These are phyloP conservation scores for Hirtodrosophila cameraria DNA, from an alignment of 2,888 invertebrate genomes.

Conservation along the genomic window DNA sequence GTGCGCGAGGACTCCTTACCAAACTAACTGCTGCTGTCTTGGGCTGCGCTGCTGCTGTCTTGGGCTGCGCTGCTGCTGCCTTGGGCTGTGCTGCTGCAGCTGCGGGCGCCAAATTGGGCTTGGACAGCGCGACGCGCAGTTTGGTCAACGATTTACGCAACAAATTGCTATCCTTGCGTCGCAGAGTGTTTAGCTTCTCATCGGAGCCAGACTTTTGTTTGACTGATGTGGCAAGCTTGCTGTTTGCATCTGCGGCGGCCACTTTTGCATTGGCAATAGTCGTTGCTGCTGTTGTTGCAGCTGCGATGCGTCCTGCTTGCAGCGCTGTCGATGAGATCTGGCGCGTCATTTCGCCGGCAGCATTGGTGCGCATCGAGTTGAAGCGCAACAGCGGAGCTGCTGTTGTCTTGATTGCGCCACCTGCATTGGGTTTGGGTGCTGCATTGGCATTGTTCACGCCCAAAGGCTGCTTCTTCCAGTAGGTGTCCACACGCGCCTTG, in stretches of 20 bases:
- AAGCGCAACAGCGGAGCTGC: slow-evolving; percentile 63
- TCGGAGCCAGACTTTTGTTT: slow-evolving; percentile 42
- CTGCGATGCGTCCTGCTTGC: slow-evolving; percentile 13
- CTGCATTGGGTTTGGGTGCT: background rate
- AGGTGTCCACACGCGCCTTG: slow-evolving; percentile 83
- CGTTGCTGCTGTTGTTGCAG: slow-evolving; percentile 41
- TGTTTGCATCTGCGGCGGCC: slow-evolving; percentile 40
- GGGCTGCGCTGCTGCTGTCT: slow-evolving; percentile 23
- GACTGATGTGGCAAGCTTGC: slow-evolving; percentile 25
- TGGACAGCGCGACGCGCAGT: slow-evolving; percentile 76
- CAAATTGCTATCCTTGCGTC: slow-evolving; percentile 83
- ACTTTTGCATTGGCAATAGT: slow-evolving; percentile 77
- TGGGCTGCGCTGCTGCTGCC: too few species aligned
- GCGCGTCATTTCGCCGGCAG: slow-evolving; percentile 34
- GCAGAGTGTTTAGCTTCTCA: slow-evolving; percentile 60
- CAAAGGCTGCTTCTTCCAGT: slow-evolving; percentile 80
- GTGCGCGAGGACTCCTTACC: background rate
- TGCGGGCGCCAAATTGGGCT: slow-evolving; percentile 35
- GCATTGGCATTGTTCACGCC: slow-evolving; percentile 33
- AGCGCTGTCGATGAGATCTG: slow-evolving; percentile 38
- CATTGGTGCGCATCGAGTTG: slow-evolving; percentile 71
- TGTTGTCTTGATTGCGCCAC: slow-evolving; percentile 14
- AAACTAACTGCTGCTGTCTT: background rate
- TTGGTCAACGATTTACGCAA: slow-evolving; percentile 81
- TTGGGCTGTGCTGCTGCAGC: background rate